Evolutionary conservation across 2,113 vertebrate genomes (phyloP), one percentile per base, ranked within the genome.

Genomic region (Murina feae): DNA sequence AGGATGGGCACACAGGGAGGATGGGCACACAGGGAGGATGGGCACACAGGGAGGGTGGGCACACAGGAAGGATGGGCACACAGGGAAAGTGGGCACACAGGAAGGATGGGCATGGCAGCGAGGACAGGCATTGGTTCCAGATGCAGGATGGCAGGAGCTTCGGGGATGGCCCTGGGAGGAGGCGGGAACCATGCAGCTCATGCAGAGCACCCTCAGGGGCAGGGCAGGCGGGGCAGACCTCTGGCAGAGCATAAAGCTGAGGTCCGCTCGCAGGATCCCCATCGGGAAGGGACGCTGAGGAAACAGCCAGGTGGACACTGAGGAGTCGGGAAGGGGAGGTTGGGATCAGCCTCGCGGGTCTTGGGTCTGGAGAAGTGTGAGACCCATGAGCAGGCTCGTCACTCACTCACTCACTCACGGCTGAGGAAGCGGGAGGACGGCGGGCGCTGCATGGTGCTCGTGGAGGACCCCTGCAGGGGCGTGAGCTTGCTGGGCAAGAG

Each of bases 381-480:
- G 37, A 28, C 32, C 23, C 25, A 4, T 23, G 35, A 17, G 44
- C 32, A n/a, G 10, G 10, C 18, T 39, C 49, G 7, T n/a, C 4
- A 0, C 47, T 35, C 12, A 69, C 28, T 68, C 21, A 0, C n/a
- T n/a, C n/a, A n/a, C n/a, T n/a, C n/a, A 63, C 63, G 0, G 13
- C 35, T 44, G 55, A 85, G 72, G 14, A n/a, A 6, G 63, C 30
- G 3, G 23, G 58, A 3, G 25, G 58, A 4, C 58, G 9, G 44
- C 2, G 44, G 44, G 44, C 12, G 55, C 58, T 60, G 58, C 10
- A 9, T 6, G 1, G 60, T 14, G 60, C 60, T 63, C 5, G 1
- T 23, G 5, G 30, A 14, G 30, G 60, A 13, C 60, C 60, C 11
- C 25, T 63, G 60, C 30, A 32, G 60, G 60, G 4, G 28, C 14